Conservation (phyloP, 2,797 vertebrate genomes). For the Eurystomus glaucurus region DNA sequence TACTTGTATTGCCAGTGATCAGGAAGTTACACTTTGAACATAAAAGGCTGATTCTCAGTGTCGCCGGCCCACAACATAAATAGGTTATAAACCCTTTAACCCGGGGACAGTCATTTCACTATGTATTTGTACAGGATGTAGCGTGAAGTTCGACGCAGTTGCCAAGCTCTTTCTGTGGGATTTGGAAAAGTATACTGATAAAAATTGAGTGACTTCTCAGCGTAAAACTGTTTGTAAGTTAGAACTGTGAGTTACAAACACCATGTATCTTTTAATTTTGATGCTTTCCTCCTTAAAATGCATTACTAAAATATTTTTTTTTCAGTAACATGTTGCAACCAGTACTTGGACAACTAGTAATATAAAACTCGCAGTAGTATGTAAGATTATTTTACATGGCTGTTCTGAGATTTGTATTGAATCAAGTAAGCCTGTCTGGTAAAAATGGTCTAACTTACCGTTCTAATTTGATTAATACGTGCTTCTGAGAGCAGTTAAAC, state of each 20-base stretch:
- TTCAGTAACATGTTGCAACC: neutral
- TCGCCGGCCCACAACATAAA: neutral
- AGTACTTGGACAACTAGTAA: neutral
- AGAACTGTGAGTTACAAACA: neutral
- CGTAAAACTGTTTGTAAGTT: neutral
- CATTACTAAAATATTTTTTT: neutral
- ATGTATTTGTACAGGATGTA: conserved; percentile 6
- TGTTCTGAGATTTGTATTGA: neutral
- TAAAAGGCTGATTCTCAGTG: neutral
- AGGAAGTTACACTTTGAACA: neutral
- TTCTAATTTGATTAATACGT: neutral
- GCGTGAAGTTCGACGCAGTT: neutral
- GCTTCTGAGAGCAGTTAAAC: neutral
- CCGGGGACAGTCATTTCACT: neutral
- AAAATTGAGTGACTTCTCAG: neutral
- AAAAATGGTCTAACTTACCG: neutral
- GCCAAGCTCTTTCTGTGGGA: neutral
- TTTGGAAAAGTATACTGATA: neutral
- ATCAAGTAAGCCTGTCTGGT: neutral
- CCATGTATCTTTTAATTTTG: neutral
- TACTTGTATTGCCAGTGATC: neutral
- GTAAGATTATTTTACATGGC: neutral
- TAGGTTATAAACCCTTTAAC: conserved; percentile 11
- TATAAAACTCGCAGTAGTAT: neutral
- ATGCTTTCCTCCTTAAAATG: neutral